Evolutionary conservation across 2,113 vertebrate genomes (phyloP).

Genomic region (Poeciliopsis retropinna): DNA sequence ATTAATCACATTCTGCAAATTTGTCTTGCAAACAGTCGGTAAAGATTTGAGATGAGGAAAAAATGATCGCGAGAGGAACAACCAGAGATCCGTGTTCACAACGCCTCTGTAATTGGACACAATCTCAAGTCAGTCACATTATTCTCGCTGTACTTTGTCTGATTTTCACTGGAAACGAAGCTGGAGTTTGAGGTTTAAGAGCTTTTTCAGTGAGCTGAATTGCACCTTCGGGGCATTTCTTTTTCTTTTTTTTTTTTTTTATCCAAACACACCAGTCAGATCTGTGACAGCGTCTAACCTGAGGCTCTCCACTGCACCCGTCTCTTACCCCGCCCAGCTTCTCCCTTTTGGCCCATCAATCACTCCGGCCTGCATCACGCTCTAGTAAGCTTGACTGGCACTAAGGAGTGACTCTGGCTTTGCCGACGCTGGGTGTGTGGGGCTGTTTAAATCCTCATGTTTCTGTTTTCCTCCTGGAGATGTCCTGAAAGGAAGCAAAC

Average conservation of each 20-base stretch:
- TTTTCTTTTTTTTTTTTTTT: not conserved
- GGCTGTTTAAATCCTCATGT: constrained; percentile 6
- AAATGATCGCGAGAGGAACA: constrained; percentile 8
- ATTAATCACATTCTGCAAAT: constrained; percentile 34
- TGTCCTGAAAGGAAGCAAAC: constrained; percentile 25
- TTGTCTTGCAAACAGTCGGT: constrained; percentile 26
- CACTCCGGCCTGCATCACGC: constrained; percentile 44
- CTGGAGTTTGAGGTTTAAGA: constrained; percentile 17
- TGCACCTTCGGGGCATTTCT: constrained; percentile 5
- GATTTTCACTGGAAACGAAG: constrained; percentile 8
- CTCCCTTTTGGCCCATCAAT: constrained; percentile 53
- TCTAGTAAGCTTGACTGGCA: constrained; percentile 68
- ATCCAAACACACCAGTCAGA: constrained; percentile 32
- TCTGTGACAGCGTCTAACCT: constrained; percentile 51
- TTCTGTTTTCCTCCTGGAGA: constrained; percentile 10
- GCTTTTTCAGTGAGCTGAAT: constrained; percentile 41
- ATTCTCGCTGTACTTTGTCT: not conserved
- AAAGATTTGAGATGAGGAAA: constrained; percentile 8
- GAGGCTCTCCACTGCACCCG: constrained; percentile 17
- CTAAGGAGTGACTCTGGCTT: constrained; percentile 35
- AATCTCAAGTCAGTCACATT: constrained; percentile 44
- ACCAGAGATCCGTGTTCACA: constrained; percentile 40
- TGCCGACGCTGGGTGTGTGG: constrained; percentile 21
- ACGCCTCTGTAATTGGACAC: constrained; percentile 52
- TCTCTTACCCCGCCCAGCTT: constrained; percentile 28